Conservation (phyloP, 2,888 invertebrate species). For the Polymixis lichenea region DNA sequence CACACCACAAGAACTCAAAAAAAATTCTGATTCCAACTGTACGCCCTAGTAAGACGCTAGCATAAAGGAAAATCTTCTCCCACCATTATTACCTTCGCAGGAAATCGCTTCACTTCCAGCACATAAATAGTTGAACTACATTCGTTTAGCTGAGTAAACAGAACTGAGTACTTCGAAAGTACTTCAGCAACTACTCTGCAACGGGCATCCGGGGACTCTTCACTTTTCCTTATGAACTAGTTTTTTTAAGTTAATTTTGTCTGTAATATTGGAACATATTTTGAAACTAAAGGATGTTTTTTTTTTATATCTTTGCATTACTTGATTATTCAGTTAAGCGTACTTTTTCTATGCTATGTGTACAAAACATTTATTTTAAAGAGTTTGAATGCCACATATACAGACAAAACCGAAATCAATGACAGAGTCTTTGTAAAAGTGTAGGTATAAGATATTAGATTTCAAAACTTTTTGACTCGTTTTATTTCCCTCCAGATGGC, state of each 20-base stretch:
- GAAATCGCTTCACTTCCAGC: background rate
- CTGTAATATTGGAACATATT: background rate
- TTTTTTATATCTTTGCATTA: too few relatives aligned
- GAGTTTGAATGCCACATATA: too few relatives aligned
- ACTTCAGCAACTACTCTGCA: background rate
- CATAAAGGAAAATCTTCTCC: background rate
- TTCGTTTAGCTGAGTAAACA: conserved; percentile 21
- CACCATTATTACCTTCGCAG: background rate
- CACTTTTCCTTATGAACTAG: conserved; percentile 3
- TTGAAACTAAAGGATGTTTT: too few relatives aligned
- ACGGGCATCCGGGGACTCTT: conserved; percentile 1
- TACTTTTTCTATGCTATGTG: too few relatives aligned
- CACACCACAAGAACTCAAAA: too few relatives aligned
- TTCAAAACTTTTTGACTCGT: background rate
- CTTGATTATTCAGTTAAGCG: too few relatives aligned
- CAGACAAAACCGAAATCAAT: background rate
- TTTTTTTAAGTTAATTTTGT: conserved; percentile 7
- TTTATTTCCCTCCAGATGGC: background rate
- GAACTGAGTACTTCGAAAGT: conserved; percentile 10
- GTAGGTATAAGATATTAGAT: background rate
- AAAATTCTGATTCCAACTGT: background rate
- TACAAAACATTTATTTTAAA: too few relatives aligned
- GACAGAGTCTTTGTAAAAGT: background rate
- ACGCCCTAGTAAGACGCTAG: too few relatives aligned
- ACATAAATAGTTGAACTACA: conserved; percentile 14